Evolutionary conservation across 2,797 vertebrate genomes (phyloP), one percentile per base, ranked within the genome.

Genomic region (Ptychadena robeensis): DNA sequence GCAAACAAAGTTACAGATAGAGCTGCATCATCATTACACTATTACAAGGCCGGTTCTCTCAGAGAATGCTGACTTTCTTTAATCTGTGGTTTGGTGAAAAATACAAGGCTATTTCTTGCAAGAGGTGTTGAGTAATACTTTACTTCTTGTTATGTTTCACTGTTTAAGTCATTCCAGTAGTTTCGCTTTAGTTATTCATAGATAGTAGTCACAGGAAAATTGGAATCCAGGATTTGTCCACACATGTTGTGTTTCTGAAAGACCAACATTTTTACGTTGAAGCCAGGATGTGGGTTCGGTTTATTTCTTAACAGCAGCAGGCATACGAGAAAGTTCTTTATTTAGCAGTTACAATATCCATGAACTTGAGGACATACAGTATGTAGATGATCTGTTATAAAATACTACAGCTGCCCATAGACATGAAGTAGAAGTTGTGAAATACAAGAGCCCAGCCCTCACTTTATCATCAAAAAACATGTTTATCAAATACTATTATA

Each of bases 221-320:
- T 32, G 63, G 78, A 64, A 28, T 57, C 4, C 22, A 35, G 53
- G 66, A 31, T 65, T 4, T 71, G 81, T 65, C 71, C 6, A 8
- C 30, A 65, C 81, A 70, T 82, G 81, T 57, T 82, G 25, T 71
- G 22, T 48, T 82, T 71, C 53, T 63, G 10, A 69, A 82, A 76
- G 37, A 44, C 9, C 27, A 66, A 53, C 9, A 64, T 82, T 77
- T 76, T 35, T 18, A 71, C 28, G 35, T 22, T 12, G 35, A 34
- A 34, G 65, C 44, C 35, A 82, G 67, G 73, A 74, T 71, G 81
- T 71, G 81, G 53, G 48, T 35, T 75, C 48, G 53, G 38, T 35
- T 66, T 44, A 64, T n/a, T 25, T 40, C 27, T 10, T 9, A 35
- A 14, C 3, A 53, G 27, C n/a, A 6, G 44, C 5, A 53, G 44